Percentiles rank a stretch among this genome's conserved stretches.
Conservation (phyloP, 2,113 vertebrate species). For the Colinus virginianus region DNA sequence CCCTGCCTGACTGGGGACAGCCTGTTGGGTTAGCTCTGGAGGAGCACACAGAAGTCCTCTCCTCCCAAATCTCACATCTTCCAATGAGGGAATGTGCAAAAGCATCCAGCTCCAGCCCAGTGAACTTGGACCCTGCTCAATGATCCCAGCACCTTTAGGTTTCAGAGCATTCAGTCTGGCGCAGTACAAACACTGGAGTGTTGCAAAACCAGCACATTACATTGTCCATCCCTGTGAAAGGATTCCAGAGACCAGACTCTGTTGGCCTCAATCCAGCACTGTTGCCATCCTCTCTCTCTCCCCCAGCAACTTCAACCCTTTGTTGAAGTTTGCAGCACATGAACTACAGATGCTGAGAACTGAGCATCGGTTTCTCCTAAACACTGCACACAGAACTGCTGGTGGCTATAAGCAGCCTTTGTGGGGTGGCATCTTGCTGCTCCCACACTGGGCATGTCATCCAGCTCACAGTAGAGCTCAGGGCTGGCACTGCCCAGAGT, state of each 20-base stretch:
- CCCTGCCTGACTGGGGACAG: background rate
- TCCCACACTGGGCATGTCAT: background rate
- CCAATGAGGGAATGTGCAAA: background rate
- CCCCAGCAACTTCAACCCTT: background rate
- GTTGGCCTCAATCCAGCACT: too few species aligned
- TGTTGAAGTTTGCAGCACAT: background rate
- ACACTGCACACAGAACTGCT: background rate
- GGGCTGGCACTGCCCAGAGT: background rate
- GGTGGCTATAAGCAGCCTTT: fast-evolving
- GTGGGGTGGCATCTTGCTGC: background rate
- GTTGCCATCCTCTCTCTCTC: too few species aligned
- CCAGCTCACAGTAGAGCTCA: background rate
- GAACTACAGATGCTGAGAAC: background rate
- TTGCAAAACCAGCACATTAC: background rate
- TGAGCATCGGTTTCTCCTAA: background rate
- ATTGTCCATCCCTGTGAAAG: background rate
- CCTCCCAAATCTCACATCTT: background rate
- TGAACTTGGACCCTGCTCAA: background rate
- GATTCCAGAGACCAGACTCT: too few species aligned
- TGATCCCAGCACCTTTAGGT: background rate
- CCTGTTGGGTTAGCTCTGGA: background rate
- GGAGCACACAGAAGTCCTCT: background rate
- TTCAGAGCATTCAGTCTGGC: background rate
- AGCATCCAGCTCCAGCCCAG: background rate
- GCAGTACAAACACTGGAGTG: background rate